These are phyloP conservation scores for Rhopilema esculentum DNA, from an alignment of 30 jellyfish, hydroid and myxozoan species.

Conservation along the genomic window DNA sequence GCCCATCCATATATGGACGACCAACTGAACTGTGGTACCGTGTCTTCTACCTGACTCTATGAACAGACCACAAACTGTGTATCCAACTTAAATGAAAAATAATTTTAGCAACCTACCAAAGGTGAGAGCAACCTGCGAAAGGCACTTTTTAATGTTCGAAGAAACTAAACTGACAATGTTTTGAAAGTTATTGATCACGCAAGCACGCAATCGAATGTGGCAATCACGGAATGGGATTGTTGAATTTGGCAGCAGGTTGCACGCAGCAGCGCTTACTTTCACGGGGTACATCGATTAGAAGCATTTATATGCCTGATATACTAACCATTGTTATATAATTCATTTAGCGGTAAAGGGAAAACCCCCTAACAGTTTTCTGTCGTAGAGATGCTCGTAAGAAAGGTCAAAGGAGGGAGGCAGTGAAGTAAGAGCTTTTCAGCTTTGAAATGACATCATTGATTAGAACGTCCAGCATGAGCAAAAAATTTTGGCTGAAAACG, in stretches of 20 bases:
- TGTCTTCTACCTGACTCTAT: background rate
- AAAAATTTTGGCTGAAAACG: no score
- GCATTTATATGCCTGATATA: background rate
- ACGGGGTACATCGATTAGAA: background rate
- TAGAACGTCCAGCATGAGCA: no score
- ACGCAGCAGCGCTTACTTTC: background rate
- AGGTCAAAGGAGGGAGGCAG: background rate
- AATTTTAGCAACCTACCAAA: background rate
- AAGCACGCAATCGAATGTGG: slow-evolving; percentile 57
- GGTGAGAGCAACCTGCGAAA: no score
- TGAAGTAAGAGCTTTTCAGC: no score
- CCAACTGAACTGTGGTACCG: slow-evolving; percentile 62
- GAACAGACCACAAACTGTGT: background rate
- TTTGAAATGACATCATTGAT: no score
- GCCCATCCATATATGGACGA: slow-evolving; percentile 58
- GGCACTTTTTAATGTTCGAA: background rate
- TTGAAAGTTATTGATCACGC: slow-evolving; percentile 50
- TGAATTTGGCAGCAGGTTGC: background rate
- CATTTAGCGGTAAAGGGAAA: background rate
- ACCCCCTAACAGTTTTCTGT: background rate
- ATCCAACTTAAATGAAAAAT: background rate
- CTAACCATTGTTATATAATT: no score
- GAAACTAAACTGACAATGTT: background rate
- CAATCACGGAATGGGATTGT: slow-evolving; percentile 36
- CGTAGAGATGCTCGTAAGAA: background rate